Evolutionary conservation across 2,888 invertebrate species (phyloP).

Genomic region (Rhaphigaster nebulosa): DNA sequence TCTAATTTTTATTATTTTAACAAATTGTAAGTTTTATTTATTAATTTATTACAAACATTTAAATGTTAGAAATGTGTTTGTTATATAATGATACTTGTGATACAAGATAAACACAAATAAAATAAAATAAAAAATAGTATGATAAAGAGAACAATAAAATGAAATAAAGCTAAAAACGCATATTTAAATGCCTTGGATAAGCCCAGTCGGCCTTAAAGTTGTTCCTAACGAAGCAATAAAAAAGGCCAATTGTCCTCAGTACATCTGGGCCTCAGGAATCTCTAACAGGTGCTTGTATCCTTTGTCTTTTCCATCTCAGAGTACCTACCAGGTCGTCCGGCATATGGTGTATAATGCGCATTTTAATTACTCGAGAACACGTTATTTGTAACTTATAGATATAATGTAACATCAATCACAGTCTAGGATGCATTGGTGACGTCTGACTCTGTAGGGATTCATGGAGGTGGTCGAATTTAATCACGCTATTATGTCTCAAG

Average conservation of each 20-base stretch:
- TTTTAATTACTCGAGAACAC: slow-evolving; percentile 16
- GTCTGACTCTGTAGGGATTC: not conserved
- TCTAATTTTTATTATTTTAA: too few species aligned
- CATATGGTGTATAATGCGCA: not conserved
- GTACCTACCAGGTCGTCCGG: not conserved
- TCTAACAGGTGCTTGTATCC: not conserved
- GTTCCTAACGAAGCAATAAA: not conserved
- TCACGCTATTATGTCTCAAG: too few species aligned
- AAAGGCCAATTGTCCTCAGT: not conserved
- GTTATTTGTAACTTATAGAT: not conserved
- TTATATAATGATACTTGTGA: too few species aligned
- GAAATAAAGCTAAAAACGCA: not conserved
- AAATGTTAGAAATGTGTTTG: too few species aligned
- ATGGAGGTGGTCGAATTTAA: not conserved
- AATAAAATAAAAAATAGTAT: too few species aligned
- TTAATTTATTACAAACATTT: too few species aligned
- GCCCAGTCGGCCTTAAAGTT: not conserved
- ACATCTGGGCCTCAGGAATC: not conserved
- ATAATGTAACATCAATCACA: not conserved
- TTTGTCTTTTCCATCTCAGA: not conserved
- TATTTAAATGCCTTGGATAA: not conserved
- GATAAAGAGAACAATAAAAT: too few species aligned
- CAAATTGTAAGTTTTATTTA: too few species aligned
- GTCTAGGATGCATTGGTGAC: not conserved
- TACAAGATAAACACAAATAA: too few species aligned